Base-by-base conservation (phyloP, 2,797 vertebrate species). In the Apogon hyalosoma region DNA sequence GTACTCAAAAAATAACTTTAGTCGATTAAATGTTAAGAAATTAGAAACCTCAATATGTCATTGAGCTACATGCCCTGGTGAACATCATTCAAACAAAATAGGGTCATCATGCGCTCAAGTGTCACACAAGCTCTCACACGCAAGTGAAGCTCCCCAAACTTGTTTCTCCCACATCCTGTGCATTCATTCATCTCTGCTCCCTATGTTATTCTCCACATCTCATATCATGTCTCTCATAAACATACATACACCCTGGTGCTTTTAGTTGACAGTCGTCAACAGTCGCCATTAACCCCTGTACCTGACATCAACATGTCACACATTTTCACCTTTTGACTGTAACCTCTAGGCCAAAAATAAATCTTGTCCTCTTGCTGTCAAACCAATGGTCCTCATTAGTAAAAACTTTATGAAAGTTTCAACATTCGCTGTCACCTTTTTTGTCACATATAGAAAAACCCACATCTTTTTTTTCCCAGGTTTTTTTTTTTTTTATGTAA, bases 31-130 rank as follows among this genome's bases (percentile, higher is more conserved):
- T 86, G 86, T 82, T 87, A 82, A 90, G 84, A 92, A 90, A 92
- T 88, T 78, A 91, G 87, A 91, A 92, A 93, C 89, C 91, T 84
- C 82, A 91, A 93, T 91, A 89, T 93, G 90, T 93, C 92, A 93
- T 43, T 73, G 78, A 87, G 87, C 85, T 80, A 70, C 82, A 90
- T 88, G 90, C 88, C 91, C 88, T 86, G 88, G 87, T 91, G 90
- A 90, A 84, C 88, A 87, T 88, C 87, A 83, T 83, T 92, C 89
- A 89, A 69, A 74, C 8, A 76, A 86, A 89, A 91, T 57, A 88
- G 83, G 90, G 90, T 90, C 90, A 93, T 84, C 81, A 63, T 69
- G 83, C 51, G 46, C 77, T 81, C 59, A 69, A 87, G 85, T 91
- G 86, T 90, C 77, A 84, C 58, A 56, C 62, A 43, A 73, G 69